phyloP scores from a whole-genome alignment of 2,888 invertebrate genomes.

The Eupithecia exiguata region DNA sequence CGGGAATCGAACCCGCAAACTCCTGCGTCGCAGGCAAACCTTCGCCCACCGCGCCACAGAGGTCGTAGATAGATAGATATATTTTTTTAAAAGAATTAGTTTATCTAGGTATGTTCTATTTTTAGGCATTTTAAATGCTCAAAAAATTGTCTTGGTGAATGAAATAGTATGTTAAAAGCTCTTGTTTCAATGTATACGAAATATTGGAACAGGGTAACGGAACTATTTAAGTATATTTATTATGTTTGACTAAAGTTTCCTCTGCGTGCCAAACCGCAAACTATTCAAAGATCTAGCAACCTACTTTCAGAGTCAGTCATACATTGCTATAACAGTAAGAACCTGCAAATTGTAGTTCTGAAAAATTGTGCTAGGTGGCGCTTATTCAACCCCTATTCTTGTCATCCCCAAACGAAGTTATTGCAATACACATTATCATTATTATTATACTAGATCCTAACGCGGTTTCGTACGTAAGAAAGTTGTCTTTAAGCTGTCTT shows the following conservation, averaged over 20 bases:
- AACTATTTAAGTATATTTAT: neutral
- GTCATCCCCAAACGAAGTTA: too few relatives aligned
- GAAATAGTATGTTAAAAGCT: neutral
- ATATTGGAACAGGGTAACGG: neutral
- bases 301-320: too few relatives aligned
- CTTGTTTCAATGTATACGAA: neutral
- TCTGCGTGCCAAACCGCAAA: neutral
- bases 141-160: neutral
- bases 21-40: too few relatives aligned
- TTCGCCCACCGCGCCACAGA: too few relatives aligned
- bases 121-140: neutral
- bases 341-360: neutral
- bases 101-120: neutral
- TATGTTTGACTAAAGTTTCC: neutral
- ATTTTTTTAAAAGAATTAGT: too few relatives aligned
- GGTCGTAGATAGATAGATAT: too few relatives aligned
- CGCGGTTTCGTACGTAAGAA: too few relatives aligned
- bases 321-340: neutral
- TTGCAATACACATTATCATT: too few relatives aligned
- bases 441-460: too few relatives aligned
- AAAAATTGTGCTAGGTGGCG: slow-evolving; percentile 18
- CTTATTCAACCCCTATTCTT: neutral
- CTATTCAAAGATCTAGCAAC: neutral
- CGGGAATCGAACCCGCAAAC: too few relatives aligned
- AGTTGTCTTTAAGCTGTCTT: too few relatives aligned